phyloP scores from a whole-genome alignment of 1,140 invertebrate genomes.

The Heliconius nattereri region DNA sequence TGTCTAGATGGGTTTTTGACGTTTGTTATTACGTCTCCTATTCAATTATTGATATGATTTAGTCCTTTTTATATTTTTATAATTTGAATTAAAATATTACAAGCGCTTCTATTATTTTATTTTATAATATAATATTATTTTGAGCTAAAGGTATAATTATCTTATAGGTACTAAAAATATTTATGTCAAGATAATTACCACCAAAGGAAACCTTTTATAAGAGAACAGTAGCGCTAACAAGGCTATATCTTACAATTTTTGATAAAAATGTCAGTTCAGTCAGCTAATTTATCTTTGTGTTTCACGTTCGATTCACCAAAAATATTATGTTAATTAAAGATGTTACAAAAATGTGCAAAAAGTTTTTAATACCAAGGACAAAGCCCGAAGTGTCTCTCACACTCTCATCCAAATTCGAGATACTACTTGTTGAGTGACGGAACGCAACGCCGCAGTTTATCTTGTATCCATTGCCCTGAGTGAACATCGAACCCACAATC shows the following conservation, averaged over 20 bases:
- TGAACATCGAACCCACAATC: no score
- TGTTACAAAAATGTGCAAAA: not conserved
- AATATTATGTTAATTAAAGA: not conserved
- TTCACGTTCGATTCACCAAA: not conserved
- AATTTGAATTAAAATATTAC: not conserved
- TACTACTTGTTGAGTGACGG: no score
- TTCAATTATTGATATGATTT: not conserved
- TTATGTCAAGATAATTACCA: conserved; percentile 5
- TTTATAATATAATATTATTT: no score
- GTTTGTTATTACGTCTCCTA: conserved; percentile 5
- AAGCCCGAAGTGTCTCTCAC: no score
- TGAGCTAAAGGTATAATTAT: not conserved
- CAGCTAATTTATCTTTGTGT: not conserved
- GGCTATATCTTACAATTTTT: conserved; percentile 22
- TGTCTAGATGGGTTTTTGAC: conserved; percentile 18
- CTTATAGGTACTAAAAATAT: not conserved
- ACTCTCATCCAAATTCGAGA: no score
- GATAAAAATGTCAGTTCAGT: conserved; percentile 23
- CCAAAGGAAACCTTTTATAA: not conserved
- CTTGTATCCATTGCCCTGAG: no score
- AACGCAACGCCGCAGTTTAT: no score
- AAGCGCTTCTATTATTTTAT: no score
- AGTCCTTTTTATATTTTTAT: not conserved
- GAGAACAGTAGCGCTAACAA: conserved; percentile 21
- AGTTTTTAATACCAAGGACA: not conserved